These are phyloP conservation scores for Manacus vitellinus DNA, from an alignment of 2,113 vertebrate genomes.

Conservation along the genomic window DNA sequence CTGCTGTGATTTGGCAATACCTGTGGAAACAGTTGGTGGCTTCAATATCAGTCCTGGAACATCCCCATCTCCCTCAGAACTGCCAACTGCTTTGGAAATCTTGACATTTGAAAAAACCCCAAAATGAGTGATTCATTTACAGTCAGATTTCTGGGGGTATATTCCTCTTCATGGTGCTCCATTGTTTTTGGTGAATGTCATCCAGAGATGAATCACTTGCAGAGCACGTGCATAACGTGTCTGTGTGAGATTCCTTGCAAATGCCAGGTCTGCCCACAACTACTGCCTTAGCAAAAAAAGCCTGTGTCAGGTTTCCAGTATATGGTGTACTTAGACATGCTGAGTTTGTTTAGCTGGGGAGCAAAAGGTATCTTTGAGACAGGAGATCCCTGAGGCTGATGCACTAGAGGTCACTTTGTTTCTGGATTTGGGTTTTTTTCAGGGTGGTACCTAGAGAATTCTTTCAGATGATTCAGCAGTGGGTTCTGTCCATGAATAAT, in stretches of 20 bases:
- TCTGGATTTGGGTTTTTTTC: not conserved
- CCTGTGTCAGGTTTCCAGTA: not conserved
- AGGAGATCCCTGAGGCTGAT: not conserved
- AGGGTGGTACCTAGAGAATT: constrained; percentile 9
- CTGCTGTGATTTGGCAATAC: not conserved
- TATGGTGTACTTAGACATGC: not conserved
- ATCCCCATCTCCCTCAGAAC: not conserved
- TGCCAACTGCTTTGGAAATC: constrained; percentile 11
- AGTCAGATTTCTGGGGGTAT: not conserved
- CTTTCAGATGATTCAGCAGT: constrained; percentile 59
- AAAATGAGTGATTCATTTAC: not conserved
- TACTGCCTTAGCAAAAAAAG: not conserved
- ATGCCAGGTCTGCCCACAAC: not conserved
- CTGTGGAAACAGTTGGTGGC: not conserved
- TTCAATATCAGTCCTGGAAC: not conserved
- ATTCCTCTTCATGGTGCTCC: not conserved
- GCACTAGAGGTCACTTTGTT: not conserved
- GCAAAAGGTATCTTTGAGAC: not conserved
- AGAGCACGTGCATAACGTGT: not conserved
- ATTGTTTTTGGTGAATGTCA: not conserved
- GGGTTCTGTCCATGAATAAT: constrained; percentile 44
- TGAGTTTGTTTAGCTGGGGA: not conserved
- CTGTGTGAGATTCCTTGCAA: not conserved
- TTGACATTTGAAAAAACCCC: not conserved
- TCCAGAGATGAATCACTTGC: not conserved